These are phyloP conservation scores for Pterocles gutturalis DNA, from an alignment of 2,113 vertebrate species.

Conservation along the genomic window DNA sequence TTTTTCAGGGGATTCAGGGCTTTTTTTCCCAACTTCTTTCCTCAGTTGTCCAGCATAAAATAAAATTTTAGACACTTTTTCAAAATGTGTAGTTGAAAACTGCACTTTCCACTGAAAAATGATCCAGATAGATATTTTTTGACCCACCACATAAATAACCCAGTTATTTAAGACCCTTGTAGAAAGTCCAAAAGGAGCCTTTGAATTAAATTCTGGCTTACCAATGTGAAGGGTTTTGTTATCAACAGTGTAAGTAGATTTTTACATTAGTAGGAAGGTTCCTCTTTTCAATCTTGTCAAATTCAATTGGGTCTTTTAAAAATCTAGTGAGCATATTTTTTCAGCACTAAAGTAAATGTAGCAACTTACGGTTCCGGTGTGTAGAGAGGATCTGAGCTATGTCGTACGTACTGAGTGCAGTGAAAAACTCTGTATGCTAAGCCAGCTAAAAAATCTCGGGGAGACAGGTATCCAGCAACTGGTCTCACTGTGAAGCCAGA, in stretches of 20 bases:
- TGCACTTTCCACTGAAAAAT: neutral
- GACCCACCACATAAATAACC: neutral
- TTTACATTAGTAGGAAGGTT: neutral
- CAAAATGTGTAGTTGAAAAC: neutral
- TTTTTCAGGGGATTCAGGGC: neutral
- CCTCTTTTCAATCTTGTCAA: neutral
- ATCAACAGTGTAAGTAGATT: neutral
- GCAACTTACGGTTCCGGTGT: conserved; percentile 96
- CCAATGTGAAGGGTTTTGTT: neutral
- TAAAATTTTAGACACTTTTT: neutral
- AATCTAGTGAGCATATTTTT: neutral
- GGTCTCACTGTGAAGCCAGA: conserved; percentile 96
- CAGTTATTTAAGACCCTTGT: neutral
- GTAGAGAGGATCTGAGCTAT: conserved; percentile 97
- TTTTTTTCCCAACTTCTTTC: neutral
- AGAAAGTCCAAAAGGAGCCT: neutral
- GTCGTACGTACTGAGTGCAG: conserved; percentile 95
- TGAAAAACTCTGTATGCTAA: conserved; percentile 96
- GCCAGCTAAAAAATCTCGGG: conserved; percentile 94
- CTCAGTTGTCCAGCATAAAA: neutral
- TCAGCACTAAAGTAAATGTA: neutral
- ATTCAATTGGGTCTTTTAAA: neutral
- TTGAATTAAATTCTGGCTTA: neutral
- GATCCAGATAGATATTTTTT: neutral
- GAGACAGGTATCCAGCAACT: conserved; percentile 95